Evolutionary conservation across 2,888 invertebrate species (phyloP), one percentile per base, ranked within the genome.

Genomic region (Eupithecia vulgata): DNA sequence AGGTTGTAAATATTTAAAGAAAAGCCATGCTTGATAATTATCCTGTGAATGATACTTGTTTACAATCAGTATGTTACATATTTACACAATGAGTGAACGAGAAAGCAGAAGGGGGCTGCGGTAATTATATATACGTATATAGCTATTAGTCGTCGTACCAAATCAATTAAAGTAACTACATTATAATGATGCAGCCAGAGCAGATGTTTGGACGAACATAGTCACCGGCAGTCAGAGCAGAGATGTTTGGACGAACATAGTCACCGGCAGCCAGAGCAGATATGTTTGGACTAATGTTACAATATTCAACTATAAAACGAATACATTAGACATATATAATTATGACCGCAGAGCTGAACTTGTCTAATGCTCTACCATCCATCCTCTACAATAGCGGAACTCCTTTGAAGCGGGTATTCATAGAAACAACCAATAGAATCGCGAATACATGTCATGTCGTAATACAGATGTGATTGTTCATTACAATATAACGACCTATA

Each of bases 61-160:
- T 66, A 74, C 67, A 76, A 78, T 78, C 45, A 52, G 52, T 82
- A 81, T 82, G 74, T 77, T 83, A 83, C 84, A 84, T 84, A 84
- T 84, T 81, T 84, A 84, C 83, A 83, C 67, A 42, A 35, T 62
- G 34, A 30, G 10, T n/a, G n/a, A n/a, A 48, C 42, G 42, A 30
- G 67, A 40, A 65, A 40, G 62, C 35, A 35, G 30, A 30, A 61
- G 6, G 34, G 30, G 8, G 35, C 61, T 61, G 17, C 12, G 13
- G 30, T 25, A 12, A 5, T 30, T 3, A 25, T 25, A 1, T 40
- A 10, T 52, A 30, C 34, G 13, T 13, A 12, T 2, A 10, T n/a
- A 52, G 37, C 34, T 37, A 37, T 13, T 1, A n/a, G n/a, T 35
- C 45, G 4, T 30, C 42, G 40, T 42, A 57, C 13, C 42, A 17